Evolutionary conservation across 2,888 invertebrate genomes (phyloP).

Genomic region (Invenusta paracnida): DNA sequence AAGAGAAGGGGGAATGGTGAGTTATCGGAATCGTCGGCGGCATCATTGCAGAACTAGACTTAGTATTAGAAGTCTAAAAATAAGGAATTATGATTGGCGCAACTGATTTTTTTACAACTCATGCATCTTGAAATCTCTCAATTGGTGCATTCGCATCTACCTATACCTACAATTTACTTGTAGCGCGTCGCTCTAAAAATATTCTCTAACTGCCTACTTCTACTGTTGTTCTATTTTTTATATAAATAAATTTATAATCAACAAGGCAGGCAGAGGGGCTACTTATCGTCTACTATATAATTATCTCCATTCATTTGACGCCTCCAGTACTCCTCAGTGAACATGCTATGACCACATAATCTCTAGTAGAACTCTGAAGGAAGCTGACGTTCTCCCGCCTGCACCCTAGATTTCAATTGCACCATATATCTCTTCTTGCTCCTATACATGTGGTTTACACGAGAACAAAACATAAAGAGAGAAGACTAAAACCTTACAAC

Average conservation of each 20-base stretch:
- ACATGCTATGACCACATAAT: too few relatives aligned
- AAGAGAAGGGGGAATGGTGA: neutral
- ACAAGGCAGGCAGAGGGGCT: neutral
- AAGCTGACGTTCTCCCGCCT: too few relatives aligned
- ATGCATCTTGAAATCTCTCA: neutral
- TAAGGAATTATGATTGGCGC: neutral
- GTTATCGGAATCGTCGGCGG: neutral
- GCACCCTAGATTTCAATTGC: too few relatives aligned
- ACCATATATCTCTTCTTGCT: too few relatives aligned
- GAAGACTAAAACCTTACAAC: too few relatives aligned
- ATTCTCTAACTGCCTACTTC: neutral
- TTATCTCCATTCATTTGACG: too few relatives aligned
- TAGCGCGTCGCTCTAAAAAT: neutral
- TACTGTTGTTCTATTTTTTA: neutral
- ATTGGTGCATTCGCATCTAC: slow-evolving; percentile 24
- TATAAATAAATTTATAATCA: neutral
- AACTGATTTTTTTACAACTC: neutral
- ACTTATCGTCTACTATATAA: too few relatives aligned
- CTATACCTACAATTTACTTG: neutral
- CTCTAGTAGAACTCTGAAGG: too few relatives aligned
- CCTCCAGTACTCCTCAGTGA: too few relatives aligned
- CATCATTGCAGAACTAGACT: neutral
- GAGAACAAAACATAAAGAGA: too few relatives aligned
- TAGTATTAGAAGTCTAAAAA: neutral
- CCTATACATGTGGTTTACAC: too few relatives aligned